These are phyloP conservation scores for Suricata suricatta DNA, from an alignment of 2,113 vertebrate genomes.

Conservation along the genomic window DNA sequence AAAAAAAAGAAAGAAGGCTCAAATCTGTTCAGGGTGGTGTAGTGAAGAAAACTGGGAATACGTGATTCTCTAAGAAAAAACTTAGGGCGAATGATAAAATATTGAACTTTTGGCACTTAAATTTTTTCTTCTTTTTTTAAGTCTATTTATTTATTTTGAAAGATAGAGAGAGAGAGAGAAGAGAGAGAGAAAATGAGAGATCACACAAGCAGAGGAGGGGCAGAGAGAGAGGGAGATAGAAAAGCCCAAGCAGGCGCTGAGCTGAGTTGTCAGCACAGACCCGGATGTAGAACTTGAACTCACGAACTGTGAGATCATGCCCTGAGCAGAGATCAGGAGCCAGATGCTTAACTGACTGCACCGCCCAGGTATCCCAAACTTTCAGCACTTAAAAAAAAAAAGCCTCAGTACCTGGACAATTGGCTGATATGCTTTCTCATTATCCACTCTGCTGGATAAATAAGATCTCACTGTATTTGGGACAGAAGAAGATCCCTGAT, in stretches of 20 bases:
- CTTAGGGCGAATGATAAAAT: background rate
- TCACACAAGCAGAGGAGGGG: no score
- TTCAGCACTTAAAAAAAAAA: background rate
- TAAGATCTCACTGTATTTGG: background rate
- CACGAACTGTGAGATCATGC: no score
- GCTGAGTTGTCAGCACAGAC: no score
- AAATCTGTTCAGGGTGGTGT: background rate
- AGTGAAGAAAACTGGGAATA: background rate
- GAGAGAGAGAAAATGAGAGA: no score
- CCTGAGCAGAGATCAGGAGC: no score
- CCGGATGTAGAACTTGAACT: no score
- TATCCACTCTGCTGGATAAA: background rate
- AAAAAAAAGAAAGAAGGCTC: background rate
- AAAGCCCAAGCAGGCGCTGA: no score
- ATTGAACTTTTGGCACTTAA: background rate
- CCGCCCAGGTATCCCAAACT: background rate
- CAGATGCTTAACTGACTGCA: no score
- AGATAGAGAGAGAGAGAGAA: no score
- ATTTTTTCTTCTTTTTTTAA: no score
- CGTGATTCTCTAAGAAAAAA: background rate
- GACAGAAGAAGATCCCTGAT: background rate
- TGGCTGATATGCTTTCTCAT: background rate
- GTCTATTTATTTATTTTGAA: no score
- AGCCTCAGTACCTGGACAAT: background rate
- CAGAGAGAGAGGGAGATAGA: no score